Conservation (phyloP, 2,113 vertebrate genomes). For the Hemibagrus wyckioides region DNA sequence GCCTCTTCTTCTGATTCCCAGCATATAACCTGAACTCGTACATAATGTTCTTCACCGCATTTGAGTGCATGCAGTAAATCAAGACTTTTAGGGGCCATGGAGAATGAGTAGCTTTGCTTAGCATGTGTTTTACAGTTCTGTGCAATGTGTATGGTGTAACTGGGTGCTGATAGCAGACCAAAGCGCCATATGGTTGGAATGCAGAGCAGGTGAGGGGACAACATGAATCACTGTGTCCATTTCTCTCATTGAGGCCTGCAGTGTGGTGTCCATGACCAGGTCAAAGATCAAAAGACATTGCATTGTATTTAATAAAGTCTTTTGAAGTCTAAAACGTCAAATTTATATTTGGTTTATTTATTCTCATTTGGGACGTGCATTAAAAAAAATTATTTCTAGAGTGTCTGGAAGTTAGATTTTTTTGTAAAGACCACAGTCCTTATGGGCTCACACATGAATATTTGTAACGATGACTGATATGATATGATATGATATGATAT, state of each 20-base stretch:
- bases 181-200: slow-evolving; percentile 51
- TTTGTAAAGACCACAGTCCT: not conserved
- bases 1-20: slow-evolving; percentile 19
- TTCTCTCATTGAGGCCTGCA: slow-evolving; percentile 35
- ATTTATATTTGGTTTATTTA: not conserved
- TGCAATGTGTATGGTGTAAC: slow-evolving; percentile 40
- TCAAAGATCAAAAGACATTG: slow-evolving; percentile 46
- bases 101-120: not conserved
- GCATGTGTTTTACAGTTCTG: slow-evolving; percentile 15
- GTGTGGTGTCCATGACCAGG: slow-evolving; percentile 31
- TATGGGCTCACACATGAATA: not conserved
- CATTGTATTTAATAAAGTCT: not conserved
- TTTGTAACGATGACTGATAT: too few species aligned
- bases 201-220: slow-evolving; percentile 58
- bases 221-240: slow-evolving; percentile 55
- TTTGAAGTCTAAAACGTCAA: slow-evolving; percentile 8
- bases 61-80: slow-evolving; percentile 45
- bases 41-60: slow-evolving; percentile 35
- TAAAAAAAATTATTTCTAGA: not conserved
- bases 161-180: slow-evolving; percentile 36
- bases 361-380: not conserved
- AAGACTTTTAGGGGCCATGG: slow-evolving; percentile 55
- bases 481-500: too few species aligned
- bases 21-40: slow-evolving; percentile 42
- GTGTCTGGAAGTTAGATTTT: not conserved